Evolutionary conservation across 35 echinoderm and acorn worm genomes (phyloP), one percentile per base, ranked within the genome.

Genomic region (Ophiothrix spiculata): DNA sequence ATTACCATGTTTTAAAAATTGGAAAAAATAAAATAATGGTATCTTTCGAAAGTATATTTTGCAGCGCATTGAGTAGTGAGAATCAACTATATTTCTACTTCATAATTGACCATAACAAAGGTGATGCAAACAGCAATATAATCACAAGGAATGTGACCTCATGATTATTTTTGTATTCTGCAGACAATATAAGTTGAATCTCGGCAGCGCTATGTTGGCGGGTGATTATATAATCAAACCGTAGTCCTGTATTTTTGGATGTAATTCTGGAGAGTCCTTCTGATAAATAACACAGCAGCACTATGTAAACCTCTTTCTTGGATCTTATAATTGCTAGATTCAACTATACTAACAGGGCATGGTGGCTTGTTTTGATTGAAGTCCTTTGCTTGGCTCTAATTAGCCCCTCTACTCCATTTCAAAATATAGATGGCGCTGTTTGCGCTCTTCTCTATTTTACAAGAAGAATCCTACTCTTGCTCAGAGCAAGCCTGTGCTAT

Each of bases 381-480:
- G n/a, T n/a, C n/a, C n/a, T n/a, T n/a, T n/a, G n/a, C n/a, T n/a
- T n/a, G n/a, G n/a, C n/a, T n/a, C n/a, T n/a, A n/a, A n/a, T n/a
- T n/a, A n/a, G n/a, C n/a, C n/a, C n/a, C n/a, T n/a, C n/a, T n/a
- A n/a, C n/a, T n/a, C n/a, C n/a, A n/a, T n/a, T n/a, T n/a, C n/a
- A n/a, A n/a, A n/a, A n/a, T n/a, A n/a, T n/a, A n/a, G 60, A 28
- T 69, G 60, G 60, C 60, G 60, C 60, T 69, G 16, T 69, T 69
- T 69, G 60, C 60, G 60, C 60, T 69, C 60, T 69, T 69, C 25
- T 69, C 17, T 21, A 11, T 15, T 15, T 28, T 12, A 25, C 23
- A 69, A n/a, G 60, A 25, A 12, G 60, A 69, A 12, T 25, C 17
- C 8, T 69, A 15, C 2, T 69, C 60, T 69, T 15, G 60, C 60